Percentiles rank a stretch among this genome's conserved stretches.
phyloP scores from a whole-genome alignment of 35 echinoderm and acorn worm genomes.

The Anneissia japonica region DNA sequence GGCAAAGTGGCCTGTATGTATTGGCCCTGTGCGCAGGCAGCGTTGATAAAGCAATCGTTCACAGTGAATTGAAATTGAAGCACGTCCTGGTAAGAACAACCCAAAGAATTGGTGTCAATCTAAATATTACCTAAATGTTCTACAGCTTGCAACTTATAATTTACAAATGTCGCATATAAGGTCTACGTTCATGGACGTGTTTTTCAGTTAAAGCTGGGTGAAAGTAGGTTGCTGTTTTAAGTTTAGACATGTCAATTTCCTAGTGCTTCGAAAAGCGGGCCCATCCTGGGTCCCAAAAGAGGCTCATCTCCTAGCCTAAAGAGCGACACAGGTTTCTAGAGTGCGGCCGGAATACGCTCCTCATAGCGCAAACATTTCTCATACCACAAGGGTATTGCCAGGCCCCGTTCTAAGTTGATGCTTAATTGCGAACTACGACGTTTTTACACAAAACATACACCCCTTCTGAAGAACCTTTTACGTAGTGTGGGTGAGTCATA shows the following conservation, averaged over 20 bases:
- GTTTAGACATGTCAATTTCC: background rate
- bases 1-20: no score
- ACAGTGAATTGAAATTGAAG: no score
- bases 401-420: background rate
- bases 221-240: background rate
- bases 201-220: no score
- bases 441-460: background rate
- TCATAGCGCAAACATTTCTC: background rate
- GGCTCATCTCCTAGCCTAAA: background rate
- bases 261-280: background rate
- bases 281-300: background rate
- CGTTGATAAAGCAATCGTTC: no score
- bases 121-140: no score
- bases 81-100: no score
- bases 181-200: no score
- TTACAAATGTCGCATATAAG: no score
- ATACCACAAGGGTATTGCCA: background rate
- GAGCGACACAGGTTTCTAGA: no score
- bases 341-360: background rate
- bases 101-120: no score
- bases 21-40: no score
- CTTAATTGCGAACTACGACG: background rate
- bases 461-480: background rate
- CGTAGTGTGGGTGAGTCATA: background rate
- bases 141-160: no score